phyloP scores from a whole-genome alignment of 2,113 vertebrate species.

The Silurus asotus region DNA sequence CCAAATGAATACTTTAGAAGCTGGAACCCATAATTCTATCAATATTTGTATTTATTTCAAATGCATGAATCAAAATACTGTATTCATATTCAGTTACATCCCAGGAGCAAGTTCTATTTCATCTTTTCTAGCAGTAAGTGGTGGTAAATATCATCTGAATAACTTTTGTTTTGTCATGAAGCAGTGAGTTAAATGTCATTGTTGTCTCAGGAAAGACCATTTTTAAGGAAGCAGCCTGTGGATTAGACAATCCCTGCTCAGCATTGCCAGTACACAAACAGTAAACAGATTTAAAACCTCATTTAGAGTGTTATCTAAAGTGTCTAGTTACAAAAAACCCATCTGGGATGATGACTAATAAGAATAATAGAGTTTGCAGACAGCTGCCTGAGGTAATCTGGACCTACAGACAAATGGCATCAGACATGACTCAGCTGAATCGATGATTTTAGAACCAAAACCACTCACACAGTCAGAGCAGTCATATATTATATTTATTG shows the following conservation, averaged over 20 bases:
- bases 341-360: neutral
- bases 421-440: constrained; percentile 15
- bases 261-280: neutral
- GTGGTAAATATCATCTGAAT: neutral
- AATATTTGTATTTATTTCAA: neutral
- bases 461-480: neutral
- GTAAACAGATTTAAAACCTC: neutral
- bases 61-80: neutral
- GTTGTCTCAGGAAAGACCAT: neutral
- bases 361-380: neutral
- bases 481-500: no score
- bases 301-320: neutral
- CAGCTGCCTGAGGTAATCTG: neutral
- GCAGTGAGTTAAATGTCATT: neutral
- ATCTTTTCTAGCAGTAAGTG: neutral
- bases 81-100: neutral
- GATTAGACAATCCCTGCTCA: neutral
- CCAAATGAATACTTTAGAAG: neutral
- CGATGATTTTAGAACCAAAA: neutral
- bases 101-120: neutral
- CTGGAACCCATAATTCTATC: neutral
- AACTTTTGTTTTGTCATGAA: neutral
- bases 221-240: neutral
- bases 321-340: neutral
- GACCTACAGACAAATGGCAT: no score